Percentiles rank a stretch among this genome's conserved stretches.
phyloP scores from a whole-genome alignment of 2,797 vertebrate genomes.

The Siniperca undulata region DNA sequence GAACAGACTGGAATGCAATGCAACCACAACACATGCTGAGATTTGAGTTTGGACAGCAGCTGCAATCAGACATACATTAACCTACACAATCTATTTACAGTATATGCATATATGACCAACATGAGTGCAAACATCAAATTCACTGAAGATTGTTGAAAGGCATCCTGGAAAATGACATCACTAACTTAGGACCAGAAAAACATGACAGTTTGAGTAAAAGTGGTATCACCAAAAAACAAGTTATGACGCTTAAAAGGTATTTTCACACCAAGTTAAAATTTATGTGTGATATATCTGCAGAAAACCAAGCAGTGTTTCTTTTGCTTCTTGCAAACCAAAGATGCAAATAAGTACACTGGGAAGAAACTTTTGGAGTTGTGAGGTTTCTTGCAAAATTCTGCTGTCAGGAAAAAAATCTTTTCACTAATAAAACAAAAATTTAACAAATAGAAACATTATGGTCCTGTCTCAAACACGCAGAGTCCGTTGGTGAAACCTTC shows the following conservation, averaged over 20 bases:
- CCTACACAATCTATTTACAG: conserved; percentile 4
- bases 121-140: not conserved
- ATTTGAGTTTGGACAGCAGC: conserved; percentile 20
- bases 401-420: too few species aligned
- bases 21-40: conserved; percentile 24
- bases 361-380: too few species aligned
- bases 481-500: not conserved
- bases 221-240: not conserved
- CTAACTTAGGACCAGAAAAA: not conserved
- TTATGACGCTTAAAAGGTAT: not conserved
- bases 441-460: not conserved
- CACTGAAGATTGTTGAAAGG: not conserved
- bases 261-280: not conserved
- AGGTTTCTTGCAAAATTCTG: too few species aligned
- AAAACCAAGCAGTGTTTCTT: not conserved
- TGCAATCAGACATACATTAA: conserved; percentile 22
- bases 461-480: not conserved
- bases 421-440: too few species aligned
- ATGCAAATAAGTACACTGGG: not conserved
- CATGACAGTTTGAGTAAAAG: not conserved
- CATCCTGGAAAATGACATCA: not conserved
- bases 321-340: not conserved
- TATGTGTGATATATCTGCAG: not conserved
- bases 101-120: not conserved
- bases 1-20: not conserved